Base-by-base conservation (phyloP, 2,888 invertebrate genomes). In the Neoitamus cyanurus region DNA sequence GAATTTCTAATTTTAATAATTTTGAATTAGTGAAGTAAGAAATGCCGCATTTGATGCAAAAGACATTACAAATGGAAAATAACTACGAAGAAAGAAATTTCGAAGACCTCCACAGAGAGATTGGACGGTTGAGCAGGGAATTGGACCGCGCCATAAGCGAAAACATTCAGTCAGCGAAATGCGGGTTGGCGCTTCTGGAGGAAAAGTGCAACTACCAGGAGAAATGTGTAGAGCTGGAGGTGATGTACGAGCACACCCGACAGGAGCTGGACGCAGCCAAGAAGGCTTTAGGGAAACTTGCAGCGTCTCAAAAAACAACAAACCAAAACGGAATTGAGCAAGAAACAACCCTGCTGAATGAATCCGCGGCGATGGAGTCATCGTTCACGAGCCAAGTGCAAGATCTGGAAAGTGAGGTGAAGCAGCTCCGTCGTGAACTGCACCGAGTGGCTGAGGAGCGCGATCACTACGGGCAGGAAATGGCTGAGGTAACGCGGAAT, bases 151-250 rank as follows among this genome's bases (percentile, higher is more conserved):
- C 97, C 58, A 96, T 96, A 91, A 96, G 96, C 89, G 98, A 98
- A 92, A 98, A 98, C 92, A 95, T 97, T 88, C 98, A 99, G 92
- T 98, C 99, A 85, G 99, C 99, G 82, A 96, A 99, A 92, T 98
- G 98, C 92, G 99, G 99, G 83, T 93, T 99, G 88, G 98, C 96
- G 84, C 93, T 99, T 87, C 93, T 99, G 86, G 97, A 98, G 89
- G 98, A 99, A 90, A 98, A 99, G 92, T 95, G 96, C 87, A 93
- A 94, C 84, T 92, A 99, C 85, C 95, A 98, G 91, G 94, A 95
- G 89, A 94, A 96, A 90, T 97, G 96, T 92, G 97, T 97, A 89
- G 97, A 98, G 89, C 93, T 99, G 78, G 99, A 99, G 92, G 92
- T 94, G 75, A 93, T 97, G 83, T 98, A 97, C 92, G 99, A 99